A percentile compares a stretch with the other conserved stretches of the same genome.
These are phyloP conservation scores for Solenodon paradoxus DNA, from an alignment of 2,113 vertebrate genomes.

Conservation along the genomic window DNA sequence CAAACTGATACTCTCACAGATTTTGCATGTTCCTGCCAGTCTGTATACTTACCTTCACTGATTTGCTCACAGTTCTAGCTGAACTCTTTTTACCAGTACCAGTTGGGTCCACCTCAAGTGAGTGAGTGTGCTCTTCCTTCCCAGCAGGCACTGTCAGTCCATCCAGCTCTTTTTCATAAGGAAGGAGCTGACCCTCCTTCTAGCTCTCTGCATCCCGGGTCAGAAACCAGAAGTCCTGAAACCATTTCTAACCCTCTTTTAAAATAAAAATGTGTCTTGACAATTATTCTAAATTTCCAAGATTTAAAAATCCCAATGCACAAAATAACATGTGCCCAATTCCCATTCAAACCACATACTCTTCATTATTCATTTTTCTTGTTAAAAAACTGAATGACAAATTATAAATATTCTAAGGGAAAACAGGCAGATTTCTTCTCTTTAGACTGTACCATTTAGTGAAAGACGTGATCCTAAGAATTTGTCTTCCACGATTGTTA, in stretches of 20 bases:
- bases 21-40: not conserved
- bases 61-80: not conserved
- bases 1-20: not conserved
- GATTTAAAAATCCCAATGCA: not conserved
- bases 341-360: slow-evolving; percentile 32
- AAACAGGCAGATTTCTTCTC: slow-evolving; percentile 62
- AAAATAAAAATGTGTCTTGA: slow-evolving; percentile 35
- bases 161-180: not conserved
- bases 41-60: not conserved
- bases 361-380: too few species aligned
- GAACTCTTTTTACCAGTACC: not conserved
- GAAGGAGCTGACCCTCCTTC: not conserved
- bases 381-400: not conserved
- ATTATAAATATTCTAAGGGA: slow-evolving; percentile 19
- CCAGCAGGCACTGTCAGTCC: not conserved
- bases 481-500: slow-evolving; percentile 73
- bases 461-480: slow-evolving; percentile 58
- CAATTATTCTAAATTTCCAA: not conserved
- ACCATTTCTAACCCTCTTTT: slow-evolving; percentile 9
- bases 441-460: not conserved
- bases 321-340: slow-evolving; percentile 29
- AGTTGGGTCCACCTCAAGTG: not conserved
- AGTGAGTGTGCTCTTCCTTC: not conserved
- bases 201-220: not conserved
- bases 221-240: not conserved